phyloP scores from a whole-genome alignment of 1,140 invertebrate genomes.

The Drosophila sproati region DNA sequence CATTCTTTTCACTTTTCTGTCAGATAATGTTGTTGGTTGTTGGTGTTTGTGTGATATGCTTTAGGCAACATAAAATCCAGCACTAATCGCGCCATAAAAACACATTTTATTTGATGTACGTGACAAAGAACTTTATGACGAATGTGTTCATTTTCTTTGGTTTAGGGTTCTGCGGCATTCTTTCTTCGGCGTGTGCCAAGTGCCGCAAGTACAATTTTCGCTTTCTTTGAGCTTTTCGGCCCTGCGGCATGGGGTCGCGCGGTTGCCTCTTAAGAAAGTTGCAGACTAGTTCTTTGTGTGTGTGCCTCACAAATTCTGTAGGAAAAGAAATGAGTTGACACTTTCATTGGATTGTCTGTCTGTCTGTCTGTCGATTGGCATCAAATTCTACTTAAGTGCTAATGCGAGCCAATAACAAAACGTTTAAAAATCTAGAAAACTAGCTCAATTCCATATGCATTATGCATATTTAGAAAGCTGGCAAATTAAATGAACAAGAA shows the following conservation, averaged over 20 bases:
- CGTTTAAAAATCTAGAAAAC: constrained; percentile 79
- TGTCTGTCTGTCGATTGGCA: constrained; percentile 51
- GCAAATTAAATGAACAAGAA: constrained; percentile 65
- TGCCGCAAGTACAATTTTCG: constrained; percentile 59
- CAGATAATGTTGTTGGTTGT: constrained; percentile 29
- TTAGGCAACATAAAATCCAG: constrained; percentile 60
- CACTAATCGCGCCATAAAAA: constrained; percentile 79
- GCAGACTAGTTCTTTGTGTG: constrained; percentile 55
- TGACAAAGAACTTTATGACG: constrained; percentile 72
- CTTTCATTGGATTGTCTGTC: constrained; percentile 52
- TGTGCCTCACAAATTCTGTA: constrained; percentile 14
- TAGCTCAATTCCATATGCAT: constrained; percentile 55
- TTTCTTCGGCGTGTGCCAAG: constrained; percentile 51
- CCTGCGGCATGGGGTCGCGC: constrained; percentile 4
- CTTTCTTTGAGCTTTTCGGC: constrained; percentile 51
- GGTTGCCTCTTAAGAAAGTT: constrained; percentile 46
- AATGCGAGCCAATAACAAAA: constrained; percentile 76
- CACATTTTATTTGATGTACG: constrained; percentile 78
- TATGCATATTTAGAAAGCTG: constrained; percentile 63
- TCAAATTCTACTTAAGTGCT: constrained; percentile 76
- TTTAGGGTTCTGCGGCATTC: constrained; percentile 34
- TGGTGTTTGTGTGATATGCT: constrained; percentile 62
- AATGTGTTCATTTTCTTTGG: constrained; percentile 17
- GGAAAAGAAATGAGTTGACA: constrained; percentile 45
- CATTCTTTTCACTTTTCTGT: constrained; percentile 80